Percentiles rank a stretch among this genome's conserved stretches.
These are phyloP conservation scores for Rhynchonycteris naso DNA, from an alignment of 2,797 vertebrate genomes.

Conservation along the genomic window DNA sequence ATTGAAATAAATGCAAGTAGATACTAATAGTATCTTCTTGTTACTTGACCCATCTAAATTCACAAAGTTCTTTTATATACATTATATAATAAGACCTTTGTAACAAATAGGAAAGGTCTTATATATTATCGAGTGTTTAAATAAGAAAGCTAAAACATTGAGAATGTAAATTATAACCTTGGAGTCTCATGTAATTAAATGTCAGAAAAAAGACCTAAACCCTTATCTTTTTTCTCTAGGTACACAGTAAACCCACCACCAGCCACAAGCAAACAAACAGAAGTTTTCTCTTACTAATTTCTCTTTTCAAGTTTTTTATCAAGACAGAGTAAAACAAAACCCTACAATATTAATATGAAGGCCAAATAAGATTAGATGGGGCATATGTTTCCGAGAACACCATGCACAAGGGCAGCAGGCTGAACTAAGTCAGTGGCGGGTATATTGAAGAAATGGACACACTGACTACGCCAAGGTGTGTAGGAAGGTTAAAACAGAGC, in stretches of 20 bases:
- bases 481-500: not conserved
- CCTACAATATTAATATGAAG: not conserved
- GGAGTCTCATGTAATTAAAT: not conserved
- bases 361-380: not conserved
- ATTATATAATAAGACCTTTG: not conserved
- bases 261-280: not conserved
- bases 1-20: not conserved
- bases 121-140: not conserved
- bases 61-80: not conserved
- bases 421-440: not conserved
- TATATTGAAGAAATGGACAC: not conserved
- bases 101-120: not conserved
- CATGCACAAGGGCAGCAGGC: not conserved
- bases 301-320: slow-evolving; percentile 26
- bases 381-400: not conserved
- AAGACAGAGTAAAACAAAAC: not conserved
- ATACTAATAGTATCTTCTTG: not conserved
- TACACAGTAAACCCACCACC: not conserved
- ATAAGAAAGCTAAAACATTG: not conserved
- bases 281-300: slow-evolving; percentile 12
- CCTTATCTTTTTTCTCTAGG: not conserved
- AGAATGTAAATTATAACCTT: slow-evolving; percentile 20
- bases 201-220: not conserved
- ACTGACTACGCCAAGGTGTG: rapidly evolving
- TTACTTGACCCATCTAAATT: not conserved